These are phyloP conservation scores for Arrhamphus sclerolepis DNA, from an alignment of 2,797 vertebrate species.

Conservation along the genomic window DNA sequence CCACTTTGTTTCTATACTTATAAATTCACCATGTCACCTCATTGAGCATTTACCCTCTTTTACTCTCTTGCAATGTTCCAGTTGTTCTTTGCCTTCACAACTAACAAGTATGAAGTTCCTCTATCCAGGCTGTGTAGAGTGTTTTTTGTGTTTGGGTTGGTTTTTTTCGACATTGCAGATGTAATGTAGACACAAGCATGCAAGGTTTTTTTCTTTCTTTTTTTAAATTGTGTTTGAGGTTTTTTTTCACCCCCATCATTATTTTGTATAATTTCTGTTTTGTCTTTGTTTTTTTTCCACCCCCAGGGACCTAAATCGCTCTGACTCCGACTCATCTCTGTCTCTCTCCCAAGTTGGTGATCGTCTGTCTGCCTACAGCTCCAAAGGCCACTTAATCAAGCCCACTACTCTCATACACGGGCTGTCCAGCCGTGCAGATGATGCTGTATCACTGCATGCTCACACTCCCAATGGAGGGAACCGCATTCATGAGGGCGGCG, in stretches of 20 bases:
- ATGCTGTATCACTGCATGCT: slow-evolving; percentile 71
- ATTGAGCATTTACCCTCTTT: slow-evolving; percentile 15
- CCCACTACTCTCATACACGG: slow-evolving; percentile 82
- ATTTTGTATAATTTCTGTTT: slow-evolving; percentile 24
- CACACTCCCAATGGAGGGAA: slow-evolving; percentile 85
- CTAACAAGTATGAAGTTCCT: slow-evolving; percentile 64
- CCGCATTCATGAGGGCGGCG: slow-evolving; percentile 75
- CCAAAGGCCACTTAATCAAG: slow-evolving; percentile 84
- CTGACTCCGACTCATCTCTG: slow-evolving; percentile 92
- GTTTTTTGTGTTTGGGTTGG: too few species aligned
- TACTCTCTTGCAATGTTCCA: slow-evolving; percentile 27
- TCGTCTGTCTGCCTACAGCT: slow-evolving; percentile 78
- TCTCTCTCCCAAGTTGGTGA: slow-evolving; percentile 88
- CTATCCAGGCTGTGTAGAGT: slow-evolving; percentile 29
- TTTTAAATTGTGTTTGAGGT: background rate
- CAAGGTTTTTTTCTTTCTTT: slow-evolving; percentile 23
- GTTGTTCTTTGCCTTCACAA: slow-evolving; percentile 39
- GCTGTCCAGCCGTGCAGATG: slow-evolving; percentile 72
- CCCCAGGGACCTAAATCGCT: slow-evolving; percentile 92
- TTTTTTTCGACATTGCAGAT: slow-evolving; percentile 49
- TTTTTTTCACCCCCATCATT: background rate
- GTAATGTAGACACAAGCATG: slow-evolving; percentile 63
- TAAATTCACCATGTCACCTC: slow-evolving; percentile 11
- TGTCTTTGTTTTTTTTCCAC: background rate
- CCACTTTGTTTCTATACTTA: background rate